Conservation (phyloP, 2,888 invertebrate genomes). For the Euplexia lucipara region DNA sequence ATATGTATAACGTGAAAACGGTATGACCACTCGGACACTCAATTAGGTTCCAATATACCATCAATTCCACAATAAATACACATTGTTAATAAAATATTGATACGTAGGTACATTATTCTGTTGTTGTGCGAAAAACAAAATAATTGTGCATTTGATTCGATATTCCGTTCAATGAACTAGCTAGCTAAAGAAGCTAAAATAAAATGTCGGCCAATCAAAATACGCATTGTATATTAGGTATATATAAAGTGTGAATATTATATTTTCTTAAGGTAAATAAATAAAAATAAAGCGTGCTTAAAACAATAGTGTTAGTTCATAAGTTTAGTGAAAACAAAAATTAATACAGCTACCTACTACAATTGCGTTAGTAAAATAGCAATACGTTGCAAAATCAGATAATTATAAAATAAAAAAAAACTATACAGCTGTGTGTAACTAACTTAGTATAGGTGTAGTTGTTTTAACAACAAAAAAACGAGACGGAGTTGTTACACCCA, state of each 20-base stretch:
- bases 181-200: constrained; percentile 67
- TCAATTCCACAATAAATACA: constrained; percentile 58
- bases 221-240: constrained; percentile 64
- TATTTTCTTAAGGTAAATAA: constrained; percentile 66
- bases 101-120: constrained; percentile 49
- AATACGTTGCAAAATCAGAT: constrained; percentile 49
- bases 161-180: constrained; percentile 65
- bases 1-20: background rate
- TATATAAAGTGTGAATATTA: constrained; percentile 66
- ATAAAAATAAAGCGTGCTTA: constrained; percentile 68
- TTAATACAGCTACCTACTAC: constrained; percentile 57
- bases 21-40: constrained; percentile 22
- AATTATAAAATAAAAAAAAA: constrained; percentile 49
- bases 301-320: constrained; percentile 66
- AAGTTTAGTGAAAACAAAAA: constrained; percentile 62
- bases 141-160: constrained; percentile 76
- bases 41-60: constrained; percentile 33
- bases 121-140: constrained; percentile 72
- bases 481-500: no score
- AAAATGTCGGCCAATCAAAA: constrained; percentile 65
- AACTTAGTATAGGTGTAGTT: constrained; percentile 43
- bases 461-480: constrained; percentile 49
- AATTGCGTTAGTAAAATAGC: constrained; percentile 64
- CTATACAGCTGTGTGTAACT: constrained; percentile 42
- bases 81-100: constrained; percentile 33